A percentile compares a stretch with the other conserved stretches of the same genome.
phyloP scores from a whole-genome alignment of 2,888 invertebrate genomes.

The Tipula unca region DNA sequence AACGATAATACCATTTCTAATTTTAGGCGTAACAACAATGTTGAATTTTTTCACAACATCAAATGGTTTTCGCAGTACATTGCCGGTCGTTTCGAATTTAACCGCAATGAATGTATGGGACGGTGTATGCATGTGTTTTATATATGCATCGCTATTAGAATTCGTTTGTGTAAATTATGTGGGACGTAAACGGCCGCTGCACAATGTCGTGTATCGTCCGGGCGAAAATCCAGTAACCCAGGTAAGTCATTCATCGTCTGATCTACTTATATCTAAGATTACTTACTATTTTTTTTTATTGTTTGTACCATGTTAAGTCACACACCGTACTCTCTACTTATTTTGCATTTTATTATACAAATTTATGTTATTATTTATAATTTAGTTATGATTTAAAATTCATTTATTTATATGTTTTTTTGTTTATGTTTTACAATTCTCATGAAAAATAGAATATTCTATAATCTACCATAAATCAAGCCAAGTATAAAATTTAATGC shows the following conservation, averaged over 20 bases:
- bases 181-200: conserved; percentile 78
- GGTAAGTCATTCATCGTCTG: conserved; percentile 46
- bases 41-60: conserved; percentile 97
- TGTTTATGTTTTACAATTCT: background rate
- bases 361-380: background rate
- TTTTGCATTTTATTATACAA: background rate
- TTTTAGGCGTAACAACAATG: conserved; percentile 88
- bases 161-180: conserved; percentile 95
- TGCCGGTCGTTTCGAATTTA: conserved; percentile 88
- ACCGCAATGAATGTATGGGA: conserved; percentile 97
- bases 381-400: conserved; percentile 9
- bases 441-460: background rate
- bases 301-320: background rate
- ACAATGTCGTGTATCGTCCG: conserved; percentile 82
- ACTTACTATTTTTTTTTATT: background rate
- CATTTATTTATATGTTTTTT: conserved; percentile 16
- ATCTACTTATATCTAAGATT: conserved; percentile 17
- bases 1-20: background rate
- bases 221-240: conserved; percentile 87
- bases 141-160: conserved; percentile 87
- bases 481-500: background rate
- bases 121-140: conserved; percentile 95
- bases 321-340: conserved; percentile 8
- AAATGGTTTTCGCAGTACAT: conserved; percentile 82
- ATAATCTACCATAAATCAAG: background rate